Evolutionary conservation across 2,888 invertebrate species (phyloP), one percentile per base, ranked within the genome.

Genomic region (Drosophila cognata): DNA sequence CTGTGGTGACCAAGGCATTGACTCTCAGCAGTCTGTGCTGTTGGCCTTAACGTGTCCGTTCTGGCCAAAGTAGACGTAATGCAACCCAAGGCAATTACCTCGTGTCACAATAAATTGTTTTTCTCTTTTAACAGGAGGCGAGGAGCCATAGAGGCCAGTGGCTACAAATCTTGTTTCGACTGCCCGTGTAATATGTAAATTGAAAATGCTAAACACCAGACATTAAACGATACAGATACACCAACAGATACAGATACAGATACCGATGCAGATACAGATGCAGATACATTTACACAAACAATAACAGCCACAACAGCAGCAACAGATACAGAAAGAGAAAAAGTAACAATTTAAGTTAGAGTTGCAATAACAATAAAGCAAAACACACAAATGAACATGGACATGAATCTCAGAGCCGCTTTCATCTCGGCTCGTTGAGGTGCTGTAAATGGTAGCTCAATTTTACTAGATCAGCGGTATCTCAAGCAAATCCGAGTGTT

Each of bases 171-270:
- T 89, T 87, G 86, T 88, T 89, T 82, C 88, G 82, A 81, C 89
- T 77, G 73, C 84, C 87, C 89, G 89, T 87, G 86, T 87, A 89
- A 87, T 87, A 87, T 87, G 90, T 90, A 87, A 87, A 87, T 87
- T 90, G 86, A 82, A 90, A 87, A 87, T 87, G 90, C 90, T 87
- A 85, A 85, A 85, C 90, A 90, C 90, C 90, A 88, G 90, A 88
- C 88, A 85, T 89, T 89, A 88, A 86, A 68, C 75, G 76, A 56
- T 74, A 74, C 84, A 63, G 50, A 61, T 60, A 53, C 62, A 68
- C 43, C 59, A 59, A 52, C 74, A 70, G 50, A 38, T 59, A 25
- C 60, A 53, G 50, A 51, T 58, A 35, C 61, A 72, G 63, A 57
- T 58, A 46, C 51, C 48, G 48, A 11, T 28, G 16, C 56, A 52